Base-by-base conservation (phyloP, 2,113 vertebrate species). In the Corapipo altera region DNA sequence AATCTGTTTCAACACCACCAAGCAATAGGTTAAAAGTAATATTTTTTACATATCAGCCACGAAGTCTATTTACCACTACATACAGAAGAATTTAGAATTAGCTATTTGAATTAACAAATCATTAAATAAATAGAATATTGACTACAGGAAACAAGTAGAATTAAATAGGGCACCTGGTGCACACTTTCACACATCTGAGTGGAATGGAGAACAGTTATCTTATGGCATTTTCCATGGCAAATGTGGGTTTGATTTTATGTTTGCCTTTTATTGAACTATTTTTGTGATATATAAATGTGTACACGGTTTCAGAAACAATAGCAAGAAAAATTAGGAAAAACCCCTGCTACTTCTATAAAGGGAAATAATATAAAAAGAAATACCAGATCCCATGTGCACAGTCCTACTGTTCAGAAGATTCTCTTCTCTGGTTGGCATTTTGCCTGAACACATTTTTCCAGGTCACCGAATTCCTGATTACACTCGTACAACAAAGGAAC, bases 401-500 rank as follows among this genome's bases (percentile, higher is more conserved):
- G 76, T 70, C 61, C 76, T 89, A 59, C 69, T 86, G 61, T 87
- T 86, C 58, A 88, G 57, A 90, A 69, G 55, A 89, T 84, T 93
- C 73, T 83, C 81, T 88, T 46, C 37, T 92, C 73, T 92, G 48
- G 33, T 57, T 97, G 95, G 83, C 93, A 91, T 95, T 91, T 94
- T 93, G 95, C 94, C 84, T 33, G 57, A 89, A 89, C 43, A 78
- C n/a, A 55, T 85, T 87, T 96, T 93, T 95, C 94, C 89, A 95
- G 93, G 93, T 95, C 94, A 95, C 89, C 88, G 91, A 74, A 90
- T 93, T 96, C 79, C 75, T 9, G 10, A 72, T 93, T 92, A 92
- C 16, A 72, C 20, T 84, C 73, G 39, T 48, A 67, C 37, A 87
- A 74, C 79, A 95, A 86, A 89, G 39, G 44, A 95, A 87, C 41